Conservation (phyloP, 2,113 vertebrate species). For the Neomonachus schauinslandi region DNA sequence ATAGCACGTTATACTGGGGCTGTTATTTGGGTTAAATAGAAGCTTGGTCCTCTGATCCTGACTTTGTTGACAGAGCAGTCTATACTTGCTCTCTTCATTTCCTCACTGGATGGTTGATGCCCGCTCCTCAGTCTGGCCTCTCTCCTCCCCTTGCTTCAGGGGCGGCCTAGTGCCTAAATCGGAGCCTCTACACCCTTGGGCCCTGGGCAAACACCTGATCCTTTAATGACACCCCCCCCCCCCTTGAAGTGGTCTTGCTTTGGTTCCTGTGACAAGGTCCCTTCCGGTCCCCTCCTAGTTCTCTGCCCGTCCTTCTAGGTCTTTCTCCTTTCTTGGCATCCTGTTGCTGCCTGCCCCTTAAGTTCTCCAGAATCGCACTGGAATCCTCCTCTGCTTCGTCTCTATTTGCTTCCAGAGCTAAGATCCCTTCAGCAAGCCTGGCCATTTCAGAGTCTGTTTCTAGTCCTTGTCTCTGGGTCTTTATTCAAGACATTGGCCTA, state of each 20-base stretch:
- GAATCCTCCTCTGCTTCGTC: background rate
- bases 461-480: background rate
- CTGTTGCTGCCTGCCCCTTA: background rate
- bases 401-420: background rate
- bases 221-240: background rate
- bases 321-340: background rate
- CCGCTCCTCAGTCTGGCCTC: background rate
- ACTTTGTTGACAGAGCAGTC: background rate
- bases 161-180: background rate
- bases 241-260: background rate
- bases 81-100: background rate
- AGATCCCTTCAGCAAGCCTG: background rate
- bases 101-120: background rate
- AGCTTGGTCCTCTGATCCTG: background rate
- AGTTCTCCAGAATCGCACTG: background rate
- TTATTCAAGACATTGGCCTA: background rate
- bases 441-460: background rate
- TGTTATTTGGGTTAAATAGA: background rate
- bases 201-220: background rate
- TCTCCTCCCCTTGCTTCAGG: background rate
- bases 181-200: background rate
- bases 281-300: background rate
- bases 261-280: background rate
- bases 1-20: background rate
- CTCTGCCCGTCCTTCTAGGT: background rate